Conservation (phyloP, 2,888 invertebrate genomes). For the Chromoteleia sp. region DNA sequence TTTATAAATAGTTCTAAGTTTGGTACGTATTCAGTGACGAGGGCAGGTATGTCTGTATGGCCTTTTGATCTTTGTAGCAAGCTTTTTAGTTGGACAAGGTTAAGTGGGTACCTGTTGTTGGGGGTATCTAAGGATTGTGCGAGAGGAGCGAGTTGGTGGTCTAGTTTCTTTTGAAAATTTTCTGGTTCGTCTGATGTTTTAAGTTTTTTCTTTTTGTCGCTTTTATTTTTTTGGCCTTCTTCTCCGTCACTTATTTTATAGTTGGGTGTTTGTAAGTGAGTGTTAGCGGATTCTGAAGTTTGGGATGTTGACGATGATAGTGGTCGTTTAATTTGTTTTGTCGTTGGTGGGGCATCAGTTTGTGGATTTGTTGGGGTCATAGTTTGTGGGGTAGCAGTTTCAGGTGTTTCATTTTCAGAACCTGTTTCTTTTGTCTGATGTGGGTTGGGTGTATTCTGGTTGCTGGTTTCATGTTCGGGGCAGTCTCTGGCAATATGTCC, state of each 20-base stretch:
- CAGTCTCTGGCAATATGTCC: slow-evolving; percentile 40
- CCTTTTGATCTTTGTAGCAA: slow-evolving; percentile 14
- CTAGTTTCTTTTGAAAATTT: slow-evolving; percentile 8
- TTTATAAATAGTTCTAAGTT: too few relatives aligned
- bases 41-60: too few relatives aligned
- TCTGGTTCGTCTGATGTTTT: neutral
- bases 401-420: neutral
- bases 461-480: neutral
- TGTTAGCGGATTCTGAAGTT: neutral
- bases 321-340: neutral
- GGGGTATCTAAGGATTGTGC: neutral
- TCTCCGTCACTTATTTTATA: neutral
- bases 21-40: too few relatives aligned
- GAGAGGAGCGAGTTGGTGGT: slow-evolving; percentile 25
- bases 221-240: too few relatives aligned
- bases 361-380: neutral
- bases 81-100: slow-evolving; percentile 15
- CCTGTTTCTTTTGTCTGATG: neutral
- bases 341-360: neutral
- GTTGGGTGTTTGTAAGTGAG: neutral
- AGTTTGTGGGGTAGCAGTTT: neutral
- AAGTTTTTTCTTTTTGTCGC: slow-evolving; percentile 7
- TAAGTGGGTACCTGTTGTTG: slow-evolving; percentile 6
- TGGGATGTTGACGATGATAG: neutral
- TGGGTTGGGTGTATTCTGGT: neutral